Evolutionary conservation across 2,888 invertebrate genomes (phyloP).

Genomic region (Eupithecia insigniata): DNA sequence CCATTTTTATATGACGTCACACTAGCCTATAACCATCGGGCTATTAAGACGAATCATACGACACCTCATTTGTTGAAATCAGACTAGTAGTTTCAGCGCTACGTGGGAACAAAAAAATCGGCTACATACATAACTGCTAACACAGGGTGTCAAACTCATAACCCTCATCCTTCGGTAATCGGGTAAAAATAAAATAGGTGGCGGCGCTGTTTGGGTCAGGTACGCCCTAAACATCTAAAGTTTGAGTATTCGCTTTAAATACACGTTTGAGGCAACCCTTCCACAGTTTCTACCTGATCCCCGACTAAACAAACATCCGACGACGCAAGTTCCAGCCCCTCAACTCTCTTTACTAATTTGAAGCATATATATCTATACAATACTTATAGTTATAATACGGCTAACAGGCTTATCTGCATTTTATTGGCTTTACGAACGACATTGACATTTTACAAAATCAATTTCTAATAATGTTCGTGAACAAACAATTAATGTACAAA

Average conservation of each 20-base stretch:
- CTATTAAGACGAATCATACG: too few species aligned
- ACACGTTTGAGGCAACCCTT: conserved; percentile 1
- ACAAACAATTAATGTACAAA: neutral
- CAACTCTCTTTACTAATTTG: conserved; percentile 9
- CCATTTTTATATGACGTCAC: too few species aligned
- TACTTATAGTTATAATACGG: conserved; percentile 3
- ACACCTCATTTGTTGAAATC: too few species aligned
- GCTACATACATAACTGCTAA: too few species aligned
- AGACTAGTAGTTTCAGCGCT: too few species aligned
- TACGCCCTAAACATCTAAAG: neutral
- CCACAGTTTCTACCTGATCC: conserved; percentile 27
- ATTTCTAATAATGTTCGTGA: neutral
- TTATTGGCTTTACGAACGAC: conserved; percentile 18
- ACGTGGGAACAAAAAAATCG: too few species aligned
- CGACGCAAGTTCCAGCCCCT: neutral
- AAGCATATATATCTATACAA: conserved; percentile 7
- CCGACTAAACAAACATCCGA: conserved; percentile 29
- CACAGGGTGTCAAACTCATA: too few species aligned
- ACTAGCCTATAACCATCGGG: too few species aligned
- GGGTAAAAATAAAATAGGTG: too few species aligned
- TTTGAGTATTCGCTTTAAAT: neutral
- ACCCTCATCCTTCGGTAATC: too few species aligned
- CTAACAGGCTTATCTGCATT: conserved; percentile 33
- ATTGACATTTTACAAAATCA: neutral
- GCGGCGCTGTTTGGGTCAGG: too few species aligned